phyloP scores from a whole-genome alignment of 1,140 invertebrate species.

The Drosophila eugracilis region DNA sequence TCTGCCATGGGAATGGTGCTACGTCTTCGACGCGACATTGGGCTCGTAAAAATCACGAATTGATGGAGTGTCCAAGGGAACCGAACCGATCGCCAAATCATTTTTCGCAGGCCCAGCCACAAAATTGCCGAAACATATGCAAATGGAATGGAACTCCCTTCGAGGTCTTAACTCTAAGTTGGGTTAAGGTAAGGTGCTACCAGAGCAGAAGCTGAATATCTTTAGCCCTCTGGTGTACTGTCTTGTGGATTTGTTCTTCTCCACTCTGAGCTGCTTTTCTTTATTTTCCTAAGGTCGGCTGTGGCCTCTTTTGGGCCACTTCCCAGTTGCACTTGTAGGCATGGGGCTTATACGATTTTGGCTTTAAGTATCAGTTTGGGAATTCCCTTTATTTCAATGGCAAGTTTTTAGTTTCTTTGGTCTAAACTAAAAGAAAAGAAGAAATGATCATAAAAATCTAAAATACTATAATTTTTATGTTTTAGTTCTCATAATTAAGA shows the following conservation, averaged over 20 bases:
- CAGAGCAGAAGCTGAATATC: constrained; percentile 14
- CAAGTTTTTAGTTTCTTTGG: no score
- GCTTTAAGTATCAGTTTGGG: no score
- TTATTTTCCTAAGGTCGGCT: constrained; percentile 35
- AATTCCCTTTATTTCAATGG: constrained; percentile 1
- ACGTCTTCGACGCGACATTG: constrained; percentile 69
- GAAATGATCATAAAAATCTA: no score
- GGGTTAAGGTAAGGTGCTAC: not conserved
- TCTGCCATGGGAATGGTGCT: constrained; percentile 21
- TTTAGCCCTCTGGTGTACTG: constrained; percentile 23
- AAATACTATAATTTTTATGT: no score
- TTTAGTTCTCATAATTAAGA: no score
- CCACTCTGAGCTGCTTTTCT: constrained; percentile 11
- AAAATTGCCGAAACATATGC: constrained; percentile 82
- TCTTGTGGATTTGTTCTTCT: constrained; percentile 12
- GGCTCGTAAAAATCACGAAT: constrained; percentile 85
- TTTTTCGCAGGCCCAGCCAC: constrained; percentile 72
- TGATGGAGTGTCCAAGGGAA: constrained; percentile 82
- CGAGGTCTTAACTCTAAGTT: not conserved
- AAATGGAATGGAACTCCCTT: constrained; percentile 56
- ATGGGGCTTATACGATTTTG: no score
- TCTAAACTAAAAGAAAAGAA: no score
- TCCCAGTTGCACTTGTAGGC: constrained; percentile 41
- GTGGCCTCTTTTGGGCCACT: constrained; percentile 30
- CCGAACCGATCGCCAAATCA: constrained; percentile 79